Base-by-base conservation (phyloP, 1,140 invertebrate genomes). In the Pentalonia nigronervosa region DNA sequence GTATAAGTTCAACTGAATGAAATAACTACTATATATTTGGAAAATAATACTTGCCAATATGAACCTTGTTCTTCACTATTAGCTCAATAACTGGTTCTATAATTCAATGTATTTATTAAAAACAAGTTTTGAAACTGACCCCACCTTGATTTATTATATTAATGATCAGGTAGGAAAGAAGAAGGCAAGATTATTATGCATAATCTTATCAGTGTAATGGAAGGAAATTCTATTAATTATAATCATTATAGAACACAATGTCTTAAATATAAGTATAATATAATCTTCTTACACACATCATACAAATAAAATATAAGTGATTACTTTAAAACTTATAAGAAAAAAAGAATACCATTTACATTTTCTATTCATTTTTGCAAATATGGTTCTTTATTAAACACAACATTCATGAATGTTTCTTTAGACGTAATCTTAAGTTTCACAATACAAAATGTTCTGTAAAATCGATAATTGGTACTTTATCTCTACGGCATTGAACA, bases 391-490 rank as follows among this genome's bases (percentile, higher is more conserved):
- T 60, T 56, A 30, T 86, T 48, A 56, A n/a, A 93, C 76, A 92
- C 76, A 92, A 67, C 47, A 50, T 93, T 93, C 50, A 93, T 30
- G 34, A 50, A n/a, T 41, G 41, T 86, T 53, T 84, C n/a, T 86
- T 93, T 21, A 84, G 56, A 86, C 45, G 14, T 93, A n/a, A 84
- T 83, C 76, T 34, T 91, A 81, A 92, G 60, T 92, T 34, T 84
- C 34, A 93, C 41, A 93, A 93, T 93, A 86, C 23, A 86, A 93
- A 93, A 93, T 93, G 47, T 92, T 92, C 91, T 92, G 91, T 92
- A 92, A 81, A 83, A 92, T 92, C 60, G 47, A 81, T 92, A 92
- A 81, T 92, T 34, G 76, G 47, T 92, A 91, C 90, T 76, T 81
- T 50, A 81, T 67, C 53, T 67, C 53, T 81, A 92, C 91, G 91